Evolutionary conservation across 2,113 vertebrate genomes (phyloP).

Genomic region (Rynchops niger): DNA sequence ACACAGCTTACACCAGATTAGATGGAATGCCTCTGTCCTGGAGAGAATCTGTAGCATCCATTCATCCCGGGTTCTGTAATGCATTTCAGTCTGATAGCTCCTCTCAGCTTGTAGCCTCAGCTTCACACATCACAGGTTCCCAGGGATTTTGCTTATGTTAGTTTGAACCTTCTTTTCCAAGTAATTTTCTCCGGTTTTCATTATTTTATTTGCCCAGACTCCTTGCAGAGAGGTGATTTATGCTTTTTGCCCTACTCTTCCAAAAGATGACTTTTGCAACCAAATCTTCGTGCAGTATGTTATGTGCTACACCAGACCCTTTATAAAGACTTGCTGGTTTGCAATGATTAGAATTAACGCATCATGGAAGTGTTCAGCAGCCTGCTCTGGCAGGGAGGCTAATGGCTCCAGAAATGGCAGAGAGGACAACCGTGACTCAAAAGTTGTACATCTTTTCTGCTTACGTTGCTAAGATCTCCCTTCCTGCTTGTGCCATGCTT

Average conservation of each 20-base stretch:
- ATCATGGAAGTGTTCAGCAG: not conserved
- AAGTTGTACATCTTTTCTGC: not conserved
- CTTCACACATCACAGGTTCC: not conserved
- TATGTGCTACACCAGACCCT: not conserved
- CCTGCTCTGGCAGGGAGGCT: not conserved
- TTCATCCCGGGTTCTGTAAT: not conserved
- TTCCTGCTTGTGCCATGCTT: constrained; percentile 37
- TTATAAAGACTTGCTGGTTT: not conserved
- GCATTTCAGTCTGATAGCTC: not conserved
- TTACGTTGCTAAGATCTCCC: not conserved
- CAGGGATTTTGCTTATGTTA: not conserved
- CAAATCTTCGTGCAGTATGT: not conserved
- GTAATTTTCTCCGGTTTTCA: not conserved
- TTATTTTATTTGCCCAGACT: not conserved
- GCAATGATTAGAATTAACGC: not conserved
- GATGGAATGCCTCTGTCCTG: not conserved
- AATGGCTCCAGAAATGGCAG: not conserved
- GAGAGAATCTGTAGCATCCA: not conserved
- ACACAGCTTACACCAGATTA: not conserved
- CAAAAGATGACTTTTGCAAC: not conserved
- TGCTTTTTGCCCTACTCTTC: constrained; percentile 17
- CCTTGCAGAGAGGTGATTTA: not conserved
- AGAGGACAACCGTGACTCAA: not conserved
- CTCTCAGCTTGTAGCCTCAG: not conserved
- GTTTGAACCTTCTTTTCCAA: constrained; percentile 23